A percentile compares a stretch with the other conserved stretches of the same genome.
Conservation (phyloP, 2,113 vertebrate species). For the Sylvilagus bachmani region DNA sequence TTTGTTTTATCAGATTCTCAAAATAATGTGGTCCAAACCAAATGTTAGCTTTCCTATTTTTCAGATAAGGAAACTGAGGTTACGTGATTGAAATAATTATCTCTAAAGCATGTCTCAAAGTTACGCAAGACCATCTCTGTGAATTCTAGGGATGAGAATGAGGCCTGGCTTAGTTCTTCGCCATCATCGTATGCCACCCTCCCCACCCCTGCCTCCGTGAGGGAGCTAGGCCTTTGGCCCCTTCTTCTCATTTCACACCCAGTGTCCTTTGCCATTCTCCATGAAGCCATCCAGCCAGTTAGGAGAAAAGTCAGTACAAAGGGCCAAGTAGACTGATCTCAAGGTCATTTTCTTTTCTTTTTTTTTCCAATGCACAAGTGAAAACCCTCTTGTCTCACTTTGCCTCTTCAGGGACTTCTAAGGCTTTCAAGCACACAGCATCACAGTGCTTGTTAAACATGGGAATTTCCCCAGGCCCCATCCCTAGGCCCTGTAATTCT, state of each 20-base stretch:
- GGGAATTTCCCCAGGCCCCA: background rate
- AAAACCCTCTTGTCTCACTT: background rate
- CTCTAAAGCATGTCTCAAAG: background rate
- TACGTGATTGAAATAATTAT: background rate
- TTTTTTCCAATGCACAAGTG: background rate
- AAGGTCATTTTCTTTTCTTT: background rate
- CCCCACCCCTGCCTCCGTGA: too few species aligned
- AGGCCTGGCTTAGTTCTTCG: background rate
- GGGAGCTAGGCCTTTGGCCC: background rate
- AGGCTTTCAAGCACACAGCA: background rate
- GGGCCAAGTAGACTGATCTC: background rate
- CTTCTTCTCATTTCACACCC: background rate
- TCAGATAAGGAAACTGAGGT: background rate
- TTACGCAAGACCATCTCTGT: background rate
- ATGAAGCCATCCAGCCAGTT: background rate
- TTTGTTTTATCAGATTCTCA: background rate
- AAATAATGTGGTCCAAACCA: background rate
- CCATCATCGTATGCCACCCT: too few species aligned
- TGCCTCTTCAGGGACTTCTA: slow-evolving; percentile 30
- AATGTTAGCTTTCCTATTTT: slow-evolving; percentile 10
- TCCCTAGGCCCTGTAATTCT: background rate
- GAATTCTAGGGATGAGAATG: background rate
- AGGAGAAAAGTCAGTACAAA: background rate
- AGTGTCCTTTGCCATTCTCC: background rate
- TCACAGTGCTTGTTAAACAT: background rate